Percentiles rank a stretch among this genome's conserved stretches.
Evolutionary conservation across 2,113 vertebrate species (phyloP).

Genomic region (Sisor rabdophorus): DNA sequence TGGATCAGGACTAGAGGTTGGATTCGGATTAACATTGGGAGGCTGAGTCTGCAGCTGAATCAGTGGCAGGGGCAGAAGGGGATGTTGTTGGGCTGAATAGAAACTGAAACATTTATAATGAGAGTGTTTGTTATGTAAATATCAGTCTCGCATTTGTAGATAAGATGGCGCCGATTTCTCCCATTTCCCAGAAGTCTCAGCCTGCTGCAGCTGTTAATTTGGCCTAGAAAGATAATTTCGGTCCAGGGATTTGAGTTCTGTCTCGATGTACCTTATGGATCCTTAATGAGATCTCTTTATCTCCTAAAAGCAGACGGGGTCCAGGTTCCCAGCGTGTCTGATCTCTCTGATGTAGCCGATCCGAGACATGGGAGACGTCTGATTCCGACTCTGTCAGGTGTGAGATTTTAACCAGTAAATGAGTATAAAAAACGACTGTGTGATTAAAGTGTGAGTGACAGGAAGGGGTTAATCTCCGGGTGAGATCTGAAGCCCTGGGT

Average conservation of each 20-base stretch:
- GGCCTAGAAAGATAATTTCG: too few species aligned
- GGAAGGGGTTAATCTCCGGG: constrained; percentile 57
- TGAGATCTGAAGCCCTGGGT: constrained; percentile 44
- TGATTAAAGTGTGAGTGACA: too few species aligned
- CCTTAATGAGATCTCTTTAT: constrained; percentile 61
- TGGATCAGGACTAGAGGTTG: neutral
- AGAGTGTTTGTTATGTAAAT: neutral
- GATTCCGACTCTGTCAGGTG: constrained; percentile 50
- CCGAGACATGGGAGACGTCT: constrained; percentile 53
- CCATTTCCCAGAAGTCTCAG: neutral
- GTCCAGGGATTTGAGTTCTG: constrained; percentile 45
- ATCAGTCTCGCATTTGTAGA: too few species aligned
- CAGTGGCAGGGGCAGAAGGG: neutral
- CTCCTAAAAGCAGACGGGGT: constrained; percentile 49
- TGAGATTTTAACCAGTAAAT: constrained; percentile 44
- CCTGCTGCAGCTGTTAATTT: neutral
- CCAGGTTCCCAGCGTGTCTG: constrained; percentile 57
- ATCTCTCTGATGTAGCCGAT: constrained; percentile 63
- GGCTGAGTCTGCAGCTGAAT: neutral
- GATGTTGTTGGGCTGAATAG: neutral
- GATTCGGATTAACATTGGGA: neutral
- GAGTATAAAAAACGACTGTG: neutral
- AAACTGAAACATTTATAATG: neutral
- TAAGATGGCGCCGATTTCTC: too few species aligned
- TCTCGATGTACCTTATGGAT: constrained; percentile 49